These are phyloP conservation scores for Hybos culiciformis DNA, from an alignment of 2,888 invertebrate species.

Conservation along the genomic window DNA sequence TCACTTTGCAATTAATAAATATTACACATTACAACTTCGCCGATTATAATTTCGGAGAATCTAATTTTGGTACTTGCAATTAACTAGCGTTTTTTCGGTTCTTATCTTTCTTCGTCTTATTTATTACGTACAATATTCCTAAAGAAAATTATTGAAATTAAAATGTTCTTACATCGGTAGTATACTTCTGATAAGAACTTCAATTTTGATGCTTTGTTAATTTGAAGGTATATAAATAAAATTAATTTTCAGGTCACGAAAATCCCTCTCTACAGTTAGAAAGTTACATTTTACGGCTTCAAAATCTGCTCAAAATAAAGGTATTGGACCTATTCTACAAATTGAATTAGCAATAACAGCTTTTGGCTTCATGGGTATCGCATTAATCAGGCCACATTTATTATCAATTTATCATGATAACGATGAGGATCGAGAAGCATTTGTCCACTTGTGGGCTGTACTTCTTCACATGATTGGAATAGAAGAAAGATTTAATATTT, in stretches of 20 bases:
- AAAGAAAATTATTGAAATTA: too few species aligned
- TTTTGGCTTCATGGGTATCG: slow-evolving; percentile 60
- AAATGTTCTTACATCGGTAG: too few species aligned
- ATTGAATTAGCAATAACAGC: slow-evolving; percentile 65
- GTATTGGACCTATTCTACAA: slow-evolving; percentile 48
- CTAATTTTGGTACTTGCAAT: too few species aligned
- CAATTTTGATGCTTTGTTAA: too few species aligned
- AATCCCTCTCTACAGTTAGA: slow-evolving; percentile 46
- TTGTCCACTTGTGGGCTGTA: slow-evolving; percentile 65
- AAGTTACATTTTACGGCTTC: slow-evolving; percentile 47
- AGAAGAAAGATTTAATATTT: slow-evolving; percentile 38
- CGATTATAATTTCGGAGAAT: too few species aligned
- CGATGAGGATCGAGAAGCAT: slow-evolving; percentile 52
- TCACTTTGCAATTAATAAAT: slow-evolving; percentile 27
- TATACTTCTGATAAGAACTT: too few species aligned
- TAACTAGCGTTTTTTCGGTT: not conserved
- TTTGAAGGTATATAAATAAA: not conserved
- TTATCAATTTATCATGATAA: slow-evolving; percentile 46
- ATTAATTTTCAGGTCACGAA: slow-evolving; percentile 41
- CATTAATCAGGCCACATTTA: slow-evolving; percentile 42
- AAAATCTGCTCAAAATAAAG: slow-evolving; percentile 33
- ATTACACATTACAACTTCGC: not conserved
- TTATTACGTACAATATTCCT: too few species aligned
- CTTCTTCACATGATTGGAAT: slow-evolving; percentile 63
- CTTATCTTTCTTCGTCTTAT: too few species aligned